Evolutionary conservation across 2,113 vertebrate species (phyloP), one percentile per base, ranked within the genome.

Genomic region (Thryonomys swinderianus): DNA sequence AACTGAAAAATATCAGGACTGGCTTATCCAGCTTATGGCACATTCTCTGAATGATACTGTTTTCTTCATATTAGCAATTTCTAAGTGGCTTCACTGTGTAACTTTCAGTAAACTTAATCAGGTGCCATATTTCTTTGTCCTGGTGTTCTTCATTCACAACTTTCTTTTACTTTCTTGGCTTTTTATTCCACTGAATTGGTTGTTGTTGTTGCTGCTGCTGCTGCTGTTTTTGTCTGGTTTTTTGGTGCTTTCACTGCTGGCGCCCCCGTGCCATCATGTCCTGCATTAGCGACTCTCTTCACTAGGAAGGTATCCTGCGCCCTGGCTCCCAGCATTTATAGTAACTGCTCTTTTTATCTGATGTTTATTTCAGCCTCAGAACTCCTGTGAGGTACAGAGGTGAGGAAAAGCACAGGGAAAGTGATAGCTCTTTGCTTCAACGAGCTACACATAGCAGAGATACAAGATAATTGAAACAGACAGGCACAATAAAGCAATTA

Each of bases 401-500:
- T 80, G 53, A 95, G 67, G 74, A 69, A 88, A 85, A 74, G 14
- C 80, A 86, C 16, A 30, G 3, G 69, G 51, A 85, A 71, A 81
- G 79, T 37, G 32, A 76, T 69, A 85, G 45, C 34, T 66, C 51
- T 93, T 96, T 71, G 32, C 34, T 85, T 93, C 62, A 87, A 80
- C 37, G 59, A 67, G 66, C 59, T 84, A 51, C 59, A 55, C 17
- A 4, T 27, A 86, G 42, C 57, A 80, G 89, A 91, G 23, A 78
- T 81, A 80, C 40, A 94, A 87, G 80, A 67, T 94, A 92, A 95
- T 94, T 93, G 88, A 96, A 94, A 92, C 71, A 94, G 94, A 90
- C 79, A 95, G 84, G 67, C 74, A 92, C 23, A 97, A 67, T 61
- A 92, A 90, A 82, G 62, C 82, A 0, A 90, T 96, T 97, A 55